Evolutionary conservation across 2,113 vertebrate species (phyloP), one percentile per base, ranked within the genome.

Genomic region (Malurus alboscapulatus): DNA sequence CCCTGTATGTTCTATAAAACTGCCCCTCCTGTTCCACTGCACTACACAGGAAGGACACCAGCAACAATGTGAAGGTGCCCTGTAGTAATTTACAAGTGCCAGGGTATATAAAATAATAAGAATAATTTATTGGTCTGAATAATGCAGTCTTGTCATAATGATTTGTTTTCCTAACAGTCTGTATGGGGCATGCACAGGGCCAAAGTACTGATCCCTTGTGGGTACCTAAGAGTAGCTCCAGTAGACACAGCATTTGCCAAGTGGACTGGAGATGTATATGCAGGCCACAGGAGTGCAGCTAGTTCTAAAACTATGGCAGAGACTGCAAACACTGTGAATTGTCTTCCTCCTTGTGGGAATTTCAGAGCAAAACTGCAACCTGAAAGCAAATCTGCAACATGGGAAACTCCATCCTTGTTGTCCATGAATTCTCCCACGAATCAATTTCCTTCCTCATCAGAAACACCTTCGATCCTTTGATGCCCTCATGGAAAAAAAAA

Each of bases 181-280:
- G 14, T 22, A 16, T 51, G 44, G 40, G 19, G 8, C 4, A 19
- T 65, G 44, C 2, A 1, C 30, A 75, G 25, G 19, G 54, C 45
- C 9, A 3, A 25, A 51, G 50, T 62, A 34, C 27, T 74, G 61
- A 68, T 62, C 27, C 22, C 6, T 54, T 48, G 21, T 20, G 19
- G 13, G 10, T 66, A 61, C 17, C 65, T 62, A n/a, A 50, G 51
- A 66, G 58, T 11, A 86, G 32, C 12, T 93, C 42, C 59, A 80
- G 42, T 58, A 34, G 6, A 66, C 17, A 29, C 36, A 79, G 38
- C 14, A 34, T 84, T 57, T 76, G 38, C 20, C 53, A 51, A 88
- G 9, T 14, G 3, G 34, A 80, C 17, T 75, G 54, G 22, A 67
- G n/a, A 61, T 0, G 3, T 14, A 29, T 5, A 3, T 2, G 1